Evolutionary conservation across 2,113 vertebrate species (phyloP).

Genomic region (Ranitomeya imitator): DNA sequence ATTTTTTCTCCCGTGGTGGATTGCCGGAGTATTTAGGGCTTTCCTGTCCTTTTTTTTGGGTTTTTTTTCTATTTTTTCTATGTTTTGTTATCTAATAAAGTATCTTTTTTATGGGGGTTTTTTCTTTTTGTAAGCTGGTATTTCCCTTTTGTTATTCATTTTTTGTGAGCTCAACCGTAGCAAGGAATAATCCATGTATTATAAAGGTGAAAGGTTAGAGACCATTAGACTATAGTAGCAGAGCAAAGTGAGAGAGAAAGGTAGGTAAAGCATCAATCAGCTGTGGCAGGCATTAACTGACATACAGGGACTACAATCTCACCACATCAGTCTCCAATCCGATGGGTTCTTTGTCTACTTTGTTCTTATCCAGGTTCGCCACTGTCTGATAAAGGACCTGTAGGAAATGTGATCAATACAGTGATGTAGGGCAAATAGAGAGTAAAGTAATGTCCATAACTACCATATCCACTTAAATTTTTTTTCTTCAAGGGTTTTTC

Average conservation of each 20-base stretch:
- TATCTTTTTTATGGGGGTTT: no score
- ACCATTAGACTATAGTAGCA: not conserved
- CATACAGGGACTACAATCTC: slow-evolving; percentile 9
- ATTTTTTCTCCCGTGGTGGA: no score
- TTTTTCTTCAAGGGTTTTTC: no score
- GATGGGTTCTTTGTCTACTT: slow-evolving; percentile 75
- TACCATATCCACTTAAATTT: no score
- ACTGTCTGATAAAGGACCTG: slow-evolving; percentile 77
- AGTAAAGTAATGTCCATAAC: not conserved
- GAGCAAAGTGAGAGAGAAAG: not conserved
- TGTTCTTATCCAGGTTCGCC: slow-evolving; percentile 75
- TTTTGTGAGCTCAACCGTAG: not conserved
- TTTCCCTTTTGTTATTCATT: no score
- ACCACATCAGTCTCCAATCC: slow-evolving; percentile 73
- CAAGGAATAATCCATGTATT: not conserved
- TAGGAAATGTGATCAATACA: not conserved
- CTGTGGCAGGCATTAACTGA: not conserved
- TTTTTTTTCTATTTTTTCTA: no score
- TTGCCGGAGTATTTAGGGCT: no score
- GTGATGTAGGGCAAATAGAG: not conserved
- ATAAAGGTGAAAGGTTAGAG: not conserved
- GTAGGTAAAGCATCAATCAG: not conserved
- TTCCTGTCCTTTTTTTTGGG: no score
- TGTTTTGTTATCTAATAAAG: no score
- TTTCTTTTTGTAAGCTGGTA: no score